Conservation (phyloP, 2,113 vertebrate species). For the Rhea americana region DNA sequence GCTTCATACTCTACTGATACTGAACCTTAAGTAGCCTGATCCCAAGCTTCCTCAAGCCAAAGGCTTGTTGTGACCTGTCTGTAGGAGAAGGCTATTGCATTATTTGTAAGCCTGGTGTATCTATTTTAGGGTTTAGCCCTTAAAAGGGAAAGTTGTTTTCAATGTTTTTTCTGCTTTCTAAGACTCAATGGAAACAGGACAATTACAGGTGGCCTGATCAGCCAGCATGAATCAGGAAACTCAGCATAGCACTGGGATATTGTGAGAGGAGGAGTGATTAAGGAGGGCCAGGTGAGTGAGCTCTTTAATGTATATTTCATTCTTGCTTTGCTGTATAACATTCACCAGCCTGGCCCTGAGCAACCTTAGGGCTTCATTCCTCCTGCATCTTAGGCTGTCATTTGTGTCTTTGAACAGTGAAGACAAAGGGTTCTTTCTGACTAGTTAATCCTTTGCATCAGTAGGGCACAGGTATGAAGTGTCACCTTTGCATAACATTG, state of each 20-base stretch:
- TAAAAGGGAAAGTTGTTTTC: not conserved
- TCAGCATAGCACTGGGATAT: fast-evolving
- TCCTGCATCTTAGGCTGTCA: not conserved
- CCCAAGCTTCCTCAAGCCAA: not conserved
- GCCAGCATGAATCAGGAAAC: not conserved
- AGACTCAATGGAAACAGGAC: not conserved
- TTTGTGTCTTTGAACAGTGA: not conserved
- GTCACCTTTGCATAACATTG: not conserved
- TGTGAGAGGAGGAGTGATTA: too few species aligned
- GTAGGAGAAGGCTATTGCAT: not conserved
- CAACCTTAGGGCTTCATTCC: not conserved
- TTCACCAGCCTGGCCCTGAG: not conserved
- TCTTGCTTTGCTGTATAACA: not conserved
- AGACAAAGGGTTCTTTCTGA: not conserved
- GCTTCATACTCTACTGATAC: not conserved
- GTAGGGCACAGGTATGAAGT: not conserved
- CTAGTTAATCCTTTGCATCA: not conserved
- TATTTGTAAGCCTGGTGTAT: not conserved
- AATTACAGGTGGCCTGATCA: not conserved
- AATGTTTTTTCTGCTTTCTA: not conserved
- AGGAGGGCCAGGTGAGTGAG: not conserved
- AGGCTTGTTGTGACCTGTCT: not conserved
- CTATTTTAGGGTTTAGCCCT: not conserved
- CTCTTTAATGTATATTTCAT: fast-evolving
- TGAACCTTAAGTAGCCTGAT: not conserved